phyloP scores from a whole-genome alignment of 37 sponge, comb jelly and placozoan species.

The Lycopodina hypogea region DNA sequence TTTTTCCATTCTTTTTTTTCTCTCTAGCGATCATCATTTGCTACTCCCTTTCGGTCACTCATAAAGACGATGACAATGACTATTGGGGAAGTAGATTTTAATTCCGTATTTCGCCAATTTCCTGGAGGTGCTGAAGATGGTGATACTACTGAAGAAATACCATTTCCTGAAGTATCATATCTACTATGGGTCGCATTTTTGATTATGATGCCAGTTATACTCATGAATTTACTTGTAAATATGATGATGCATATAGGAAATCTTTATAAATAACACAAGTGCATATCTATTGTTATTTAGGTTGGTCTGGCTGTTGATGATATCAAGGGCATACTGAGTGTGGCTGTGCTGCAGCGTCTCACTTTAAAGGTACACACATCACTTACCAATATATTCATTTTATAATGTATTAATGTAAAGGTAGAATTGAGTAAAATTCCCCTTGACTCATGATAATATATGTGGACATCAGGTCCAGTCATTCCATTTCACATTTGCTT shows the following conservation, averaged over 20 bases:
- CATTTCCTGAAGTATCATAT: constrained; percentile 43
- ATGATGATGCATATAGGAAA: not conserved
- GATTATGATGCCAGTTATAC: constrained; percentile 90
- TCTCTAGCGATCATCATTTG: constrained; percentile 51
- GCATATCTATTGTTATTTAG: constrained; percentile 20
- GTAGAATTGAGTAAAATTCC: too few species aligned
- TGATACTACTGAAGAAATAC: constrained; percentile 18
- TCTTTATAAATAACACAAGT: too few species aligned
- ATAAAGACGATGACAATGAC: constrained; percentile 90
- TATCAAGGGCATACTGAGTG: constrained; percentile 86
- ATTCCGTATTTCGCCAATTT: constrained; percentile 62
- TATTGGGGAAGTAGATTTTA: constrained; percentile 94
- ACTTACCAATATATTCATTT: too few species aligned
- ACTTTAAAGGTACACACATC: constrained; percentile 87
- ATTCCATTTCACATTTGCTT: too few species aligned
- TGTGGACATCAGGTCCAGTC: too few species aligned
- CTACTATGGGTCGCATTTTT: constrained; percentile 90
- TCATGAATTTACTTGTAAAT: constrained; percentile 93
- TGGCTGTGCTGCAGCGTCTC: constrained; percentile 77
- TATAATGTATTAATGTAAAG: too few species aligned
- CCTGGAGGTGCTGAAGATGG: constrained; percentile 7
- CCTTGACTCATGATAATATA: too few species aligned
- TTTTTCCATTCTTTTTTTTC: not conserved
- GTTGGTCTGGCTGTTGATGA: constrained; percentile 99
- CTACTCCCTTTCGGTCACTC: constrained; percentile 61